Conservation (phyloP, 1,140 invertebrate genomes). For the Drosophila sproati region DNA sequence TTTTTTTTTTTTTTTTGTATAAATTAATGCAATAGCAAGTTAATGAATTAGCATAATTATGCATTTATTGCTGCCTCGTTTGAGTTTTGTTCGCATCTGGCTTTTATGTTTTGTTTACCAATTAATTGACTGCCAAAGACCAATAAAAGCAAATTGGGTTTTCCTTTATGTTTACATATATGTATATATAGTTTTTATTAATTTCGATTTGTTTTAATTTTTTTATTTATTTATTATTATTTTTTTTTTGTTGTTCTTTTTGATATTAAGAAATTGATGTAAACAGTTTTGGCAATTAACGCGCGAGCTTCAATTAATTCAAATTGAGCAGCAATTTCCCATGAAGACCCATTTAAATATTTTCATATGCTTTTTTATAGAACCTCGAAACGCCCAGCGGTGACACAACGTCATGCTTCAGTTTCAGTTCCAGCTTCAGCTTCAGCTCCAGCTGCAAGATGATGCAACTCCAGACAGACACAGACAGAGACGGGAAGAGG, state of each 20-base stretch:
- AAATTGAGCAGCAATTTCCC: constrained; percentile 46
- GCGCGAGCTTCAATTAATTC: constrained; percentile 46
- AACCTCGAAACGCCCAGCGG: constrained; percentile 2
- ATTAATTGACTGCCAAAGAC: constrained; percentile 65
- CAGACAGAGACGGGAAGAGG: background rate
- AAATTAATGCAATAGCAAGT: constrained; percentile 71
- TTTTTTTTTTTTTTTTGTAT: constrained; percentile 14
- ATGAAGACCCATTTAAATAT: constrained; percentile 26
- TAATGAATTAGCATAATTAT: constrained; percentile 78
- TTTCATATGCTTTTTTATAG: constrained; percentile 1
- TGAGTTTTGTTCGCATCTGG: constrained; percentile 39
- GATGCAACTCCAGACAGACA: constrained; percentile 45
- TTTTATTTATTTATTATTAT: constrained; percentile 3
- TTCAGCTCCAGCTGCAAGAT: constrained; percentile 36
- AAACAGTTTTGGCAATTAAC: constrained; percentile 52
- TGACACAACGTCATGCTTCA: constrained; percentile 45
- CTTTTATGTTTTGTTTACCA: constrained; percentile 78
- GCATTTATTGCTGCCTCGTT: constrained; percentile 66
- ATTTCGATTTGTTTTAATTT: background rate
- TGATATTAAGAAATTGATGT: constrained; percentile 14
- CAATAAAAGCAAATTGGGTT: constrained; percentile 43
- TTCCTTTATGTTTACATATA: constrained; percentile 4
- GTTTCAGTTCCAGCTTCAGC: constrained; percentile 21
- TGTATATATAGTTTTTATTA: constrained; percentile 7
- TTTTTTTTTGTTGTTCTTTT: constrained; percentile 1